Percentiles rank a stretch among this genome's conserved stretches.
These are phyloP conservation scores for Drosophila lini DNA, from an alignment of 1,140 invertebrate genomes.

Conservation along the genomic window DNA sequence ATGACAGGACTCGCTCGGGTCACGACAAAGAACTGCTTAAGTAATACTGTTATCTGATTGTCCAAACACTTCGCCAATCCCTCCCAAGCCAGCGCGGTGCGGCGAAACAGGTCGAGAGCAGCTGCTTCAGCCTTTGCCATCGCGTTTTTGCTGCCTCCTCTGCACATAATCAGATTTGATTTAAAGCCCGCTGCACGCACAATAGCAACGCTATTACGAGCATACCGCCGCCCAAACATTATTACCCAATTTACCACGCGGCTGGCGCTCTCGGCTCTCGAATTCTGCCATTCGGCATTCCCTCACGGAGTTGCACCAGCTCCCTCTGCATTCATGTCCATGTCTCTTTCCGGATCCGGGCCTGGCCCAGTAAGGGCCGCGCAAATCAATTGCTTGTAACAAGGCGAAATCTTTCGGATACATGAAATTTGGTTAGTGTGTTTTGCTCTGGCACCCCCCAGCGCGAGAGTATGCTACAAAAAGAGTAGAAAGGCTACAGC, in stretches of 20 bases:
- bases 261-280: constrained; percentile 4
- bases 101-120: neutral
- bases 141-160: neutral
- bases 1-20: neutral
- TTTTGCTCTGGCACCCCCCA: constrained; percentile 45
- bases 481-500: neutral
- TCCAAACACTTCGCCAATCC: constrained; percentile 1
- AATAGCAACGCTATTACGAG: neutral
- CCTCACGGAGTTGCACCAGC: constrained; percentile 7
- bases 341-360: neutral
- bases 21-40: constrained; percentile 22
- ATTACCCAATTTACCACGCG: constrained; percentile 29
- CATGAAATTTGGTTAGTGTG: constrained; percentile 65
- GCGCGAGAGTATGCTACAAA: neutral
- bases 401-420: constrained; percentile 67
- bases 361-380: neutral
- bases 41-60: constrained; percentile 21
- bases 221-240: neutral
- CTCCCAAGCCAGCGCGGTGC: neutral
- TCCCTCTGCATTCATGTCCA: neutral
- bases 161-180: neutral
- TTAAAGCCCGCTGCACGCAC: constrained; percentile 1
- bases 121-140: neutral
- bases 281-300: constrained; percentile 14
- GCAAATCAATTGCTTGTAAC: constrained; percentile 67